A percentile compares a stretch with the other conserved stretches of the same genome.
Conservation (phyloP, 2,797 vertebrate species). For the Australoheros facetus region DNA sequence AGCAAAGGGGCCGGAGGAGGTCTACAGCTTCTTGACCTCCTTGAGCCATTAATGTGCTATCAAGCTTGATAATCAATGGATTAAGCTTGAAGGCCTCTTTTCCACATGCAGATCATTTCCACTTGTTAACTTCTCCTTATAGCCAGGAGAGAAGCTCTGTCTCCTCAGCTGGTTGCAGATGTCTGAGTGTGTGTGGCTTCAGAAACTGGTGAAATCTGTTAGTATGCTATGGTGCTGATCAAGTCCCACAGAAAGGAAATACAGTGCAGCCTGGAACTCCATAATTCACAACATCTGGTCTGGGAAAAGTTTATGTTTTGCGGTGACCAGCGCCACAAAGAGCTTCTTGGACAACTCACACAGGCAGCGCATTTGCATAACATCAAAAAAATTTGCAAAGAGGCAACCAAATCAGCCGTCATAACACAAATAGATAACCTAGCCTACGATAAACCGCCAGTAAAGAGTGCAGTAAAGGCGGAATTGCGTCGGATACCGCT, state of each 20-base stretch:
- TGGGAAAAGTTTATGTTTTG: conserved; percentile 8
- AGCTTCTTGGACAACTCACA: conserved; percentile 43
- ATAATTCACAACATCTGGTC: background rate
- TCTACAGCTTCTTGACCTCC: conserved; percentile 46
- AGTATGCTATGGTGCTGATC: background rate
- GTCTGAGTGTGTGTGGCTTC: conserved; percentile 10
- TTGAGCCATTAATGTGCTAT: conserved; percentile 52
- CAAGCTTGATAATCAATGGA: conserved; percentile 51
- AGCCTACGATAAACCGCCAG: conserved; percentile 34
- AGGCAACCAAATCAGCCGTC: conserved; percentile 73
- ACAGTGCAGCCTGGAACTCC: background rate
- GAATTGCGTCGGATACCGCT: conserved; percentile 16
- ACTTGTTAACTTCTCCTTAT: conserved; percentile 23
- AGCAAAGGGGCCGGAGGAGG: background rate
- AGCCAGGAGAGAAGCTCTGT: conserved; percentile 6
- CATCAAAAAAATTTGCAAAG: conserved; percentile 71
- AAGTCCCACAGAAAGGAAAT: background rate
- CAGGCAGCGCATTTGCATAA: conserved; percentile 65
- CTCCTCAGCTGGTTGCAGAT: conserved; percentile 38
- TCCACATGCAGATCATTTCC: conserved; percentile 52
- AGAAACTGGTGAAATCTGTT: conserved; percentile 21
- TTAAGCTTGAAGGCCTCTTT: conserved; percentile 41
- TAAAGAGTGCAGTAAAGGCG: conserved; percentile 38
- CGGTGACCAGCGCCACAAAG: background rate
- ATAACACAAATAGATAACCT: conserved; percentile 50